Evolutionary conservation across 2,888 invertebrate genomes (phyloP), one percentile per base, ranked within the genome.

Genomic region (Bugulina stolonifera): DNA sequence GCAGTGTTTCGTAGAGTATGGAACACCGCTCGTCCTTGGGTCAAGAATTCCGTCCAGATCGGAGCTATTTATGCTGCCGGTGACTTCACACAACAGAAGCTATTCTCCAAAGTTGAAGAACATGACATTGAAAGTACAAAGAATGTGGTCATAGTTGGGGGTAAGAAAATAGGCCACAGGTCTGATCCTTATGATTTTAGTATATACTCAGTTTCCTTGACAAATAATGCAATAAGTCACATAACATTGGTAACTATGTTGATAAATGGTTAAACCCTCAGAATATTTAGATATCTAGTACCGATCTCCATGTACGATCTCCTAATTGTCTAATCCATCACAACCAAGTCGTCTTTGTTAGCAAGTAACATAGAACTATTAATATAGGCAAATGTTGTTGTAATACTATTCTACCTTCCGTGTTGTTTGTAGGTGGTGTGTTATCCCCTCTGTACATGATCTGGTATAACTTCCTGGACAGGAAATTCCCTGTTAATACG

Each of bases 61-160:
- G 64, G 32, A 1, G 18, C 32, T 3, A 64, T 64, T 10, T 64
- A 64, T 64, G 64, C 64, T 29, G 64, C 32, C n/a, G 64, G 64
- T 25, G 64, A 64, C 64, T 64, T 3, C 34, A 64, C 64, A 14
- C 64, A 64, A 32, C 64, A 64, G 34, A 64, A 64, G n/a, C 32
- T 64, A 14, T 29, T 64, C 32, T 32, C 64, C n/a, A 64, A 27
- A 32, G 64, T 64, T 29, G 34, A 64, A 2, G n/a, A 64, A 32
- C 27, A 64, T 32, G 32, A 64, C 32, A 29, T 29, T 32, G 32
- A 64, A 32, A 64, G 64, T 27, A 64, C 64, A 14, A 64, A 64
- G 27, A 25, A 32, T 64, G 27, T 64, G 14, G n/a, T 27, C 10
- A 27, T 64, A 18, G 64, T 64, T 27, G 64, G 64, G 27, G 64